These are phyloP conservation scores for Metalampra italica DNA, from an alignment of 2,888 invertebrate genomes.

Conservation along the genomic window DNA sequence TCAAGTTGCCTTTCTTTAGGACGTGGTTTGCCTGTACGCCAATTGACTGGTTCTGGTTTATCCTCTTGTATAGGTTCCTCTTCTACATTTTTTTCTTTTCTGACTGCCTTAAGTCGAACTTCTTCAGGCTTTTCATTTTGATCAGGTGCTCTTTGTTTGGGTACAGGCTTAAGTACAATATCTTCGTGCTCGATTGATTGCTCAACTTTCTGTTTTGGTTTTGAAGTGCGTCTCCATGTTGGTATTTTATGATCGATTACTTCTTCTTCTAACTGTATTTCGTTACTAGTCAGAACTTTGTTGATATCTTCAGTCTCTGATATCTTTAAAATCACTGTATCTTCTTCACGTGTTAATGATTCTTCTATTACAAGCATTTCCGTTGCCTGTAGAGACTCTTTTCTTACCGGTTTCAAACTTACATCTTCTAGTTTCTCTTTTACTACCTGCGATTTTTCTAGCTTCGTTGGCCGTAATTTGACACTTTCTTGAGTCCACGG, in stretches of 20 bases:
- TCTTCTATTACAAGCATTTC: constrained; percentile 69
- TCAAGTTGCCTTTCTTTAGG: constrained; percentile 29
- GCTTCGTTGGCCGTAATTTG: constrained; percentile 78
- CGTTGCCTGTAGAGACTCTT: constrained; percentile 52
- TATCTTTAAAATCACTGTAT: constrained; percentile 74
- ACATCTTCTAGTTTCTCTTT: constrained; percentile 75
- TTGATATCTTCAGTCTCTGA: constrained; percentile 34
- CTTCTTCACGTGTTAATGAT: constrained; percentile 76
- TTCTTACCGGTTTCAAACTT: constrained; percentile 51
- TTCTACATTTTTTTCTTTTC: constrained; percentile 18
- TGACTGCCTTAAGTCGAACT: constrained; percentile 34
- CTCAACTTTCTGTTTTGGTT: constrained; percentile 9
- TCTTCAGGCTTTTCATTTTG: constrained; percentile 35
- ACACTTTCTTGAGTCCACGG: constrained; percentile 82
- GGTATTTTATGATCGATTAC: constrained; percentile 35
- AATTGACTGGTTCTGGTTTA: constrained; percentile 36
- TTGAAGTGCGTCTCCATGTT: constrained; percentile 37
- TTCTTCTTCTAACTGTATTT: constrained; percentile 33
- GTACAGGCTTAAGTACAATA: constrained; percentile 37
- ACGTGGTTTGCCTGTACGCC: constrained; percentile 31
- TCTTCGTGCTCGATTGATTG: constrained; percentile 33
- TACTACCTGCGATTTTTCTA: constrained; percentile 72
- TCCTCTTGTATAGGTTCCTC: constrained; percentile 30
- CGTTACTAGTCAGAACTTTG: constrained; percentile 34
- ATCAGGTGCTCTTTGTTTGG: constrained; percentile 33